Conservation (phyloP, 2,888 invertebrate genomes). For the Scaeva pyrastri region DNA sequence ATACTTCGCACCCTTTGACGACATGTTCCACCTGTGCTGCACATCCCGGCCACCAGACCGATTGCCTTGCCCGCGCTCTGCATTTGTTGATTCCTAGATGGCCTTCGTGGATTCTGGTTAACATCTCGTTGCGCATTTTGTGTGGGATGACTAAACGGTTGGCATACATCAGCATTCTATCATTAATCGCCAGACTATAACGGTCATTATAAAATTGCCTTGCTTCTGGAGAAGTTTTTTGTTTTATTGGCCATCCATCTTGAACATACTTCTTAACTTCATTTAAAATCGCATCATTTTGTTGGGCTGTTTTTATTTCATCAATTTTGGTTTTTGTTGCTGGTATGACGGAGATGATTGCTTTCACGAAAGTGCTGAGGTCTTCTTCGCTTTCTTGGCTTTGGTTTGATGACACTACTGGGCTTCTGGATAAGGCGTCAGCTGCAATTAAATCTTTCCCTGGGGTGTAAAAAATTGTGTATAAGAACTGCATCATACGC, state of each 20-base stretch:
- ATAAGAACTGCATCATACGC: too few relatives aligned
- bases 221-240: neutral
- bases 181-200: constrained; percentile 10
- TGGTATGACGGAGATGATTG: neutral
- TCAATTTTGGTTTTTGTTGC: neutral
- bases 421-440: constrained; percentile 29
- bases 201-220: neutral
- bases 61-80: constrained; percentile 7
- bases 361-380: neutral
- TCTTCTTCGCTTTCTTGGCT: constrained; percentile 8
- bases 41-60: constrained; percentile 14
- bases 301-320: neutral
- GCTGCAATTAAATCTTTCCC: neutral
- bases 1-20: constrained; percentile 16
- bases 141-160: constrained; percentile 11
- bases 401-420: neutral
- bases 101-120: constrained; percentile 4
- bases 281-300: neutral
- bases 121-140: neutral
- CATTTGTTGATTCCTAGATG: constrained; percentile 17
- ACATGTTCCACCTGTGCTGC: constrained; percentile 1
- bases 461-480: too few relatives aligned
- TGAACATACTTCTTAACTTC: neutral
- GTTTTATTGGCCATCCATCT: neutral
- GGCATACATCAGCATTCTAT: constrained; percentile 15